Percentiles rank a stretch among this genome's conserved stretches.
These are phyloP conservation scores for Phaetusa simplex DNA, from an alignment of 2,113 vertebrate species.

Conservation along the genomic window DNA sequence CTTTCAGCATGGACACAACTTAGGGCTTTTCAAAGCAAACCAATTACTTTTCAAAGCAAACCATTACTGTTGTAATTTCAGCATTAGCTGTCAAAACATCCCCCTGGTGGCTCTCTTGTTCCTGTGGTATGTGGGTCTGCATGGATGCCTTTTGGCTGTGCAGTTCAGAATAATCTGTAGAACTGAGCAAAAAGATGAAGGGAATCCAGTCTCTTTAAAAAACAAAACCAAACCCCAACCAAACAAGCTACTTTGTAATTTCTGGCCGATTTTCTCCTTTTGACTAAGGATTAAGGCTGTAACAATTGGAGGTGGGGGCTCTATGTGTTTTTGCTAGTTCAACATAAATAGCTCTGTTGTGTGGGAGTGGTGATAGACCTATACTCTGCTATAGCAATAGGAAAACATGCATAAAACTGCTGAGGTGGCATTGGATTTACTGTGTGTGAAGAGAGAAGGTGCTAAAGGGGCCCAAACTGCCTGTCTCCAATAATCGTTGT, in stretches of 20 bases:
- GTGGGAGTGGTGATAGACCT: not conserved
- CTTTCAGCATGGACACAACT: not conserved
- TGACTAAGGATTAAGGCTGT: not conserved
- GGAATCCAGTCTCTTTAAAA: not conserved
- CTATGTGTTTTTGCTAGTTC: not conserved
- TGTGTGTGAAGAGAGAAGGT: not conserved
- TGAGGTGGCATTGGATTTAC: not conserved
- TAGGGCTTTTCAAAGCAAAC: not conserved
- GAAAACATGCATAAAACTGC: not conserved
- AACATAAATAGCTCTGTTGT: not conserved
- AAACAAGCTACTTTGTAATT: not conserved
- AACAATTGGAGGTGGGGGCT: rapidly evolving
- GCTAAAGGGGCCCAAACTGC: not conserved
- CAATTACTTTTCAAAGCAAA: not conserved
- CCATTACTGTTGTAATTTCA: not conserved
- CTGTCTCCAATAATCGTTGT: not conserved
- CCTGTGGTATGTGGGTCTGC: not conserved
- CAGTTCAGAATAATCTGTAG: not conserved
- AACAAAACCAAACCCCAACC: not conserved
- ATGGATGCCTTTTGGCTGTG: not conserved
- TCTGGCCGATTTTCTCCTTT: not conserved
- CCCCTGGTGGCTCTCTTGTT: not conserved
- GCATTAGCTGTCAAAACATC: not conserved
- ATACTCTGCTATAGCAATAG: not conserved
- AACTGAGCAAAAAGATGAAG: not conserved